Base-by-base conservation (phyloP, 2,113 vertebrate genomes). In the Gallinago undulata region DNA sequence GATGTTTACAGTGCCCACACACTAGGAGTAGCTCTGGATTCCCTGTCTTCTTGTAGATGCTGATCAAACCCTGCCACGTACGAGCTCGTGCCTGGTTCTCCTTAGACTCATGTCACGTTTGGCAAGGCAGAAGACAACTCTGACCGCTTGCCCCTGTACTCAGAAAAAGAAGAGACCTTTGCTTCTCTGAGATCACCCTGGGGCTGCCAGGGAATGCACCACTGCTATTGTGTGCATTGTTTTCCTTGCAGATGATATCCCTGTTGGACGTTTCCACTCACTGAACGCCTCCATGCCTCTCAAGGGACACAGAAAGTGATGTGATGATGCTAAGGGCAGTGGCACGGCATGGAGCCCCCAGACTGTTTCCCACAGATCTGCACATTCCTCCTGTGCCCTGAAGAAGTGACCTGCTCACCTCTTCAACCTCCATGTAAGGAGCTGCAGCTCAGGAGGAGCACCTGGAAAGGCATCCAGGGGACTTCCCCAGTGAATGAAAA, bases 1-100 rank as follows among this genome's bases (percentile, higher is more conserved):
- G 68, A 43, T 91, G 94, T 95, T 96, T 96, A 94, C 75, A 90
- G 93, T 17, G 76, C 77, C 88, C 82, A 83, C 90, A 55, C 81
- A 80, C 53, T 1, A 50, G 31, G 59, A 67, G 79, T 5, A 88
- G 69, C 47, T 87, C 89, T 93, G 91, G 68, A 88, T 94, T 96
- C 69, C 87, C 30, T 69, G 62, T 35, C 24, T 73, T 74, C 31
- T n/a, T 76, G 73, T 27, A 93, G 45, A 59, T 30, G 48, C 50
- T 85, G 92, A 67, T 47, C 81, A 30, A 80, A 67, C 5, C 9
- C 67, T 79, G 67, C 51, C 91, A 21, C 1, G 5, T 9, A 63
- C 10, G 37, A 55, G 31, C 45, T 79, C 55, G 41, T 78, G 33
- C 3, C 53, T 87, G 28, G 1, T 84, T 48, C 24, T 87, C 67